Base-by-base conservation (phyloP, 2,113 vertebrate species). In the Megalops atlanticus region DNA sequence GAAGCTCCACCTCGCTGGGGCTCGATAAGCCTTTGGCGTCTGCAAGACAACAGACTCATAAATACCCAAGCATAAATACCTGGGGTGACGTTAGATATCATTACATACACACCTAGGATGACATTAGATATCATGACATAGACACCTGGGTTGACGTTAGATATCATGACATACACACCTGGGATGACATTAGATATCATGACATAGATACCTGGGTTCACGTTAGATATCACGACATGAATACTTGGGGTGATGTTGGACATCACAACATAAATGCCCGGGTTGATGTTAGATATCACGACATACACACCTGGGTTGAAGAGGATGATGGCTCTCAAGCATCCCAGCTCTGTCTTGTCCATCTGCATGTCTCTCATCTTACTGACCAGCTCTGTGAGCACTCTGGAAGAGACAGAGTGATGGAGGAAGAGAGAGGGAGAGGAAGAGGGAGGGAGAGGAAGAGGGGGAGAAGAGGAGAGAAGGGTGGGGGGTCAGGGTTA, bases 271-370 rank as follows among this genome's bases (percentile, higher is more conserved):
- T 10, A 12, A 69, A 69, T 12, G n/a, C 64, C 10, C 16, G 27
- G 52, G 39, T 40, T 41, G 8, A 0, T 35, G 35, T 0, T n/a
- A n/a, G 36, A 7, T 40, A 16, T 45, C 7, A n/a, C 4, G 73
- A 10, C 18, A n/a, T 31, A 7, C n/a, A 3, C 86, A 96, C 95
- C 96, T 89, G 96, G 96, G 82, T 98, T 98, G 88, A 98, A 98
- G 78, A 98, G 94, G 87, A 98, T 97, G 89, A 98, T 98, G 81
- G 96, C 96, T 82, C 96, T 91, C 70, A 98, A 95, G 89, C 96
- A 98, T 86, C 96, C 94, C 77, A 95, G 88, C 85, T 95, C 94
- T 0, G 94, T 94, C 91, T 95, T 95, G 85, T 95, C 94, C 94
- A 95, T 95, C 81, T 95, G 94, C 94, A 95, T 95, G 86, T 95